Evolutionary conservation across 2,888 invertebrate genomes (phyloP), one percentile per base, ranked within the genome.

Genomic region (Alloscopus bannaensis): DNA sequence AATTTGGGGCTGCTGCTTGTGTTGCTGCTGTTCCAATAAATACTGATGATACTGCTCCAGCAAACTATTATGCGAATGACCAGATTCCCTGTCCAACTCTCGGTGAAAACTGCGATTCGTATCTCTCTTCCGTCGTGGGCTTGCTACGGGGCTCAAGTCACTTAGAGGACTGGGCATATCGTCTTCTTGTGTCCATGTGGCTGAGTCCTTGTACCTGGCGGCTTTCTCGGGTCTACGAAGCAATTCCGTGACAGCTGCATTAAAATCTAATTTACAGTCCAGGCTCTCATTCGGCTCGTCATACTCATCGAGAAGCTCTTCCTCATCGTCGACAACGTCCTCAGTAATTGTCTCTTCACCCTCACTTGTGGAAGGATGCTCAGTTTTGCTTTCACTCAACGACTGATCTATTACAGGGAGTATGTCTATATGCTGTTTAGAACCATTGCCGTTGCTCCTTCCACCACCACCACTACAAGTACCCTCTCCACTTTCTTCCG

Each of bases 151-250:
- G 42, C 83, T 84, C 20, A 77, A 59, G 52, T 84, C 83, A 71
- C 84, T 84, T 71, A 83, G 66, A 18, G 84, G 84, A 73, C 81
- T 80, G 36, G 84, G 84, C 84, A 86, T 84, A 77, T 83, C 85
- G 83, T 86, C 85, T 64, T 86, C 85, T 29, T 79, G 81, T 42
- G 85, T 86, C 83, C 85, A 86, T 65, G 85, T 86, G 70, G 85
- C 81, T 29, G 80, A 82, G 65, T 86, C 85, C 60, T 80, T 81
- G 71, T 81, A 85, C 31, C 70, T 64, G 28, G 26, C 28, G 16
- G 18, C 20, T 1, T n/a, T 52, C 40, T 78, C 78, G 20, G 71
- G 71, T 50, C 71, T 29, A 13, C 71, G 29, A 18, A 78, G 60
- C 16, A 78, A 36, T 59, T 78, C 78, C 16, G 78, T 71, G 8